A percentile compares a stretch with the other conserved stretches of the same genome.
phyloP scores from a whole-genome alignment of 2,888 invertebrate species.

The Hylaea fasciaria region DNA sequence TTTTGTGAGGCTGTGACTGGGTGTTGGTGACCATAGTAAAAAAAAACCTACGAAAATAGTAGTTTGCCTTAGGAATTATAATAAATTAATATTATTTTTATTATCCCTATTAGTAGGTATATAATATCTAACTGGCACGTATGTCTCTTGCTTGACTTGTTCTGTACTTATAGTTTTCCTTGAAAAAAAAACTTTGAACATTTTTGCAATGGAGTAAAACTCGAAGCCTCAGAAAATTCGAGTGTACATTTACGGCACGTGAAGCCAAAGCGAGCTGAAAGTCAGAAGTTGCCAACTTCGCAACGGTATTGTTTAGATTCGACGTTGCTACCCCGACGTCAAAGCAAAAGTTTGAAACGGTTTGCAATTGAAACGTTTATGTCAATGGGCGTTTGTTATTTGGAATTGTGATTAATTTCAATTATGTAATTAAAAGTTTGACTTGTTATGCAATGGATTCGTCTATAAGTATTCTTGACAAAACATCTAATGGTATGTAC shows the following conservation, averaged over 20 bases:
- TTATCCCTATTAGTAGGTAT: no score
- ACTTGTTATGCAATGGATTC: conserved; percentile 8
- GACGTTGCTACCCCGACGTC: conserved; percentile 54
- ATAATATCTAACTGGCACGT: no score
- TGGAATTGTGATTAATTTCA: conserved; percentile 41
- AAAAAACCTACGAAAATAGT: no score
- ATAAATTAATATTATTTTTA: no score
- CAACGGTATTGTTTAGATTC: conserved; percentile 63
- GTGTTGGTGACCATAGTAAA: no score
- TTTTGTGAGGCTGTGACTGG: no score
- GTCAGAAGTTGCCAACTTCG: conserved; percentile 31
- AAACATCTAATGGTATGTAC: no score
- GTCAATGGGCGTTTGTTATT: conserved; percentile 46
- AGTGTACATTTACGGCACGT: conserved; percentile 25
- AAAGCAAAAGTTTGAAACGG: conserved; percentile 74
- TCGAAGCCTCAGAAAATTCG: conserved; percentile 13
- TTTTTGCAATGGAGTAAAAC: not conserved
- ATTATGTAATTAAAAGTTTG: conserved; percentile 40
- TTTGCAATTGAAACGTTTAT: conserved; percentile 65
- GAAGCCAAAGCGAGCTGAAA: conserved; percentile 27
- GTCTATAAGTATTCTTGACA: not conserved
- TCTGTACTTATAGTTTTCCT: no score
- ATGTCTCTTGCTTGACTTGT: no score
- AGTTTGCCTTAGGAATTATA: no score
- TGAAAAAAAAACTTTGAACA: no score